Conservation (phyloP, 2,113 vertebrate genomes). For the Rousettus leschenaultii region DNA sequence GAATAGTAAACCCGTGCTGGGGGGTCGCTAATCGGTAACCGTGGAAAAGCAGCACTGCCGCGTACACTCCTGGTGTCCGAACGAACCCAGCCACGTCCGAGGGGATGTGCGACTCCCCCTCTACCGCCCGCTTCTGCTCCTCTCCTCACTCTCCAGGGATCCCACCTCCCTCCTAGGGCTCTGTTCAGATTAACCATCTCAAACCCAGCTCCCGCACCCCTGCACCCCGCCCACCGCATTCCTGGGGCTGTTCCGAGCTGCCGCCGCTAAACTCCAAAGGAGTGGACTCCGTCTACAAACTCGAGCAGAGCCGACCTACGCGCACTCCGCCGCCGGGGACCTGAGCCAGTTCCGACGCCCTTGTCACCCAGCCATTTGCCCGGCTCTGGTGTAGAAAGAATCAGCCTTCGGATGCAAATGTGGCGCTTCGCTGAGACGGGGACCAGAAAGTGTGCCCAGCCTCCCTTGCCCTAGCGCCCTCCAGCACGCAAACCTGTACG, state of each 20-base stretch:
- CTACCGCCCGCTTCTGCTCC: rapidly evolving
- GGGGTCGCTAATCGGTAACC: neutral
- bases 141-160: neutral
- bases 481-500: neutral
- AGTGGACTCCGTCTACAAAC: neutral
- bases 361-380: neutral
- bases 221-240: neutral
- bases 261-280: neutral
- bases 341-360: neutral
- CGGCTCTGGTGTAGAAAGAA: neutral
- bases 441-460: neutral
- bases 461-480: neutral
- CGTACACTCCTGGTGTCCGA: rapidly evolving
- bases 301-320: neutral
- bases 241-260: neutral
- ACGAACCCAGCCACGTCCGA: neutral
- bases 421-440: rapidly evolving
- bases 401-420: neutral
- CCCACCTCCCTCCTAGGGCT: neutral
- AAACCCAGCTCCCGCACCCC: neutral
- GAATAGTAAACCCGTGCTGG: neutral
- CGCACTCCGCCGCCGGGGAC: rapidly evolving
- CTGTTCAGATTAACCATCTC: rapidly evolving
- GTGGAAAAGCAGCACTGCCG: neutral
- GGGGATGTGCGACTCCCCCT: neutral